Base-by-base conservation (phyloP, 2,113 vertebrate genomes). In the Gasterosteus aculeatus region DNA sequence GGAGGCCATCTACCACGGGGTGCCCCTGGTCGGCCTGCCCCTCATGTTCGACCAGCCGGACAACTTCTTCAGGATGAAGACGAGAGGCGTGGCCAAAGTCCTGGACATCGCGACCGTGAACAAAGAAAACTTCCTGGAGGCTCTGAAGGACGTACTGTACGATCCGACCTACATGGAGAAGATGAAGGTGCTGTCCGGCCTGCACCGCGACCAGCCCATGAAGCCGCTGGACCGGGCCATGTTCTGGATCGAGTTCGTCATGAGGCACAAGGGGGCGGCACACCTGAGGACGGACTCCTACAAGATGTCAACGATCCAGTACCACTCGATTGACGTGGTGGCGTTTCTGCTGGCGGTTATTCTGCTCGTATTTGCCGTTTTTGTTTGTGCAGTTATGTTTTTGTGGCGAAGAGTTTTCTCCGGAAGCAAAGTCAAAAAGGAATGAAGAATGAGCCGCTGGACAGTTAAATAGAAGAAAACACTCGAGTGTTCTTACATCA, bases 241-340 rank as follows among this genome's bases (percentile, higher is more conserved):
- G 29, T 92, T 91, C 78, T 92, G 91, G 91, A 90, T 92, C 5
- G 91, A 92, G 87, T 92, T 89, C 31, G 87, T 90, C 64, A 91
- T 92, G 86, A 90, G 90, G 63, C 83, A 92, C 85, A 90, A 90
- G 72, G 91, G 90, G 65, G 90, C 91, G 0, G 57, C 70, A 0
- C 88, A 92, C 73, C 78, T 92, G 2, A 75, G 82, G 62, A 92
- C 88, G 0, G 81, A 91, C 53, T 90, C 90, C 14, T 91, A 87
- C 78, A 91, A 89, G 83, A 89, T 92, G 89, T 85, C 85, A 7
- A 47, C 0, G 0, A 63, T 90, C 57, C 87, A 91, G 81, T 91
- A 91, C 70, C 6, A 88, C 68, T 85, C 72, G 0, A 73, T 91
- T 3, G 90, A 92, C 7, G 88, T 92, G 11, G 3, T 70, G 3